Evolutionary conservation across 2,797 vertebrate species (phyloP).

Genomic region (Pachyuromys duprasi): DNA sequence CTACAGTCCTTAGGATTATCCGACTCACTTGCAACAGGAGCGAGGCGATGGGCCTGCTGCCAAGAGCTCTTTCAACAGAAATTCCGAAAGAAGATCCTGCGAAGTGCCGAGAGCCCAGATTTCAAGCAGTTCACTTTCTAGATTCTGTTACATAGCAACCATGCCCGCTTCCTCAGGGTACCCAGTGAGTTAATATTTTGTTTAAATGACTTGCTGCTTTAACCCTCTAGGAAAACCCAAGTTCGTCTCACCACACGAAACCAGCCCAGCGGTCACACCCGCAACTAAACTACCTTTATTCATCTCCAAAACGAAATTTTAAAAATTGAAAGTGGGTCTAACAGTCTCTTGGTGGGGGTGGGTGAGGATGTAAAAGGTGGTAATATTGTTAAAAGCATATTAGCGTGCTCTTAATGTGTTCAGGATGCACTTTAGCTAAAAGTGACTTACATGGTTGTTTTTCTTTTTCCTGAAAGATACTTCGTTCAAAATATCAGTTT

Average conservation of each 20-base stretch:
- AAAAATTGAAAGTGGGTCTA: not conserved
- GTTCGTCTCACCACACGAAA: not conserved
- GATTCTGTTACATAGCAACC: constrained; percentile 78
- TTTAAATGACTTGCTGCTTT: constrained; percentile 57
- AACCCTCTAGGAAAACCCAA: constrained; percentile 61
- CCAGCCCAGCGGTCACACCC: not conserved
- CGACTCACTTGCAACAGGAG: constrained; percentile 1
- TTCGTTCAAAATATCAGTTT: constrained; percentile 43
- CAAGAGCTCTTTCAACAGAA: constrained; percentile 81
- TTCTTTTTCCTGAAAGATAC: not conserved
- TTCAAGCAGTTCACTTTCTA: constrained; percentile 79
- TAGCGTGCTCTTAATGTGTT: constrained; percentile 19
- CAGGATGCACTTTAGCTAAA: constrained; percentile 48
- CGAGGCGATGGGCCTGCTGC: constrained; percentile 71
- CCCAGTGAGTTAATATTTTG: constrained; percentile 67
- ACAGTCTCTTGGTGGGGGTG: not conserved
- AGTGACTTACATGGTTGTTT: not conserved
- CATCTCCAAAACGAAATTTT: not conserved
- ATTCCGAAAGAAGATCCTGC: constrained; percentile 70
- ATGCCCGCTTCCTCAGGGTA: constrained; percentile 49
- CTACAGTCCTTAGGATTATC: constrained; percentile 76
- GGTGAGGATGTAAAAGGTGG: constrained; percentile 18
- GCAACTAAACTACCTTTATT: constrained; percentile 42
- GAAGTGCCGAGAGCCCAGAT: constrained; percentile 73
- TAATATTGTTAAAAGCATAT: constrained; percentile 24